phyloP scores from a whole-genome alignment of 2,113 vertebrate genomes.

The Hoplias malabaricus region DNA sequence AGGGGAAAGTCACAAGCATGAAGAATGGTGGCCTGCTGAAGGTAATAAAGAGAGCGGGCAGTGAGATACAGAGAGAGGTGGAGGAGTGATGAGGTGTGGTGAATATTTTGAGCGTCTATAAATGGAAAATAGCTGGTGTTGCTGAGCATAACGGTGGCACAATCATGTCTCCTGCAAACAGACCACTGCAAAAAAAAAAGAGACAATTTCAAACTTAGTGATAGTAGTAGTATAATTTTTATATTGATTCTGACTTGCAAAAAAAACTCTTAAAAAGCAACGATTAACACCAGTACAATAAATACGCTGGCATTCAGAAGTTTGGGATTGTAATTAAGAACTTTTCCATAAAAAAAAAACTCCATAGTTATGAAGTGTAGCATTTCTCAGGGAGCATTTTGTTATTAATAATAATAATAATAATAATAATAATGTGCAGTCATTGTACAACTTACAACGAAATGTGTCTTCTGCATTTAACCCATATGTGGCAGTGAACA shows the following conservation, averaged over 20 bases:
- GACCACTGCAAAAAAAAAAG: slow-evolving; percentile 48
- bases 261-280: neutral
- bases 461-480: too few relatives aligned
- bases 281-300: neutral
- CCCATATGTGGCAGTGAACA: too few relatives aligned
- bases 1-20: slow-evolving; percentile 12
- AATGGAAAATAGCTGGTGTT: slow-evolving; percentile 15
- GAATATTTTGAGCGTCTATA: slow-evolving; percentile 55
- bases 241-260: neutral
- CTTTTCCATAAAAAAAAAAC: too few relatives aligned
- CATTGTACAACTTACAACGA: too few relatives aligned
- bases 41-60: neutral
- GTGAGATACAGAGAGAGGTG: slow-evolving; percentile 28
- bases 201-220: neutral
- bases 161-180: slow-evolving; percentile 60
- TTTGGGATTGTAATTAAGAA: too few relatives aligned
- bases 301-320: too few relatives aligned
- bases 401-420: too few relatives aligned
- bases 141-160: slow-evolving; percentile 52
- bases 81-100: slow-evolving; percentile 28
- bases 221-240: neutral
- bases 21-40: slow-evolving; percentile 19
- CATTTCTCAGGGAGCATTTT: too few relatives aligned
- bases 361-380: too few relatives aligned
- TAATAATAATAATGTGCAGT: too few relatives aligned